Percentiles rank a stretch among this genome's conserved stretches.
These are phyloP conservation scores for Latrodectus hesperus DNA, from an alignment of 2,888 invertebrate genomes.

Conservation along the genomic window DNA sequence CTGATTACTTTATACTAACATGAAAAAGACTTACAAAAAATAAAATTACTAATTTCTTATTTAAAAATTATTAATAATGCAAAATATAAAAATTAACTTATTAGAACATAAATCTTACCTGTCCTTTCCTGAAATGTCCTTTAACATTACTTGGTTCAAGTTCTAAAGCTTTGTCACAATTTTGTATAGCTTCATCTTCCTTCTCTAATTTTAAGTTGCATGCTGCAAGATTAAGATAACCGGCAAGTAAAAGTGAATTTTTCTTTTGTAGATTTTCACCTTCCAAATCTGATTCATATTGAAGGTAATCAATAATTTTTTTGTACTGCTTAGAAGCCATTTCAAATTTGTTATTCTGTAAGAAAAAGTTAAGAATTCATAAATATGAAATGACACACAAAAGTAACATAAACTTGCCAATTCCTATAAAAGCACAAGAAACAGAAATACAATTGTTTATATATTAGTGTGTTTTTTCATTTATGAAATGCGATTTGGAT, in stretches of 20 bases:
- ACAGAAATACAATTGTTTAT: neutral
- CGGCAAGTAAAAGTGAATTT: constrained; percentile 81
- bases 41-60: too few relatives aligned
- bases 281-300: constrained; percentile 77
- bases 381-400: too few relatives aligned
- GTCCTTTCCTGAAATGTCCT: constrained; percentile 90
- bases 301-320: constrained; percentile 82
- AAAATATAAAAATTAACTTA: too few relatives aligned
- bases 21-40: too few relatives aligned
- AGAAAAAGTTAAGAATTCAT: constrained; percentile 1
- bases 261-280: constrained; percentile 75
- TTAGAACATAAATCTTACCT: constrained; percentile 75
- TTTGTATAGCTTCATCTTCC: constrained; percentile 82
- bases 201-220: constrained; percentile 86
- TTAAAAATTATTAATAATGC: too few relatives aligned
- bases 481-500: too few relatives aligned
- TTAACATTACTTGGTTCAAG: constrained; percentile 87
- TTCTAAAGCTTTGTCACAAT: constrained; percentile 86
- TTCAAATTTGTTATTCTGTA: constrained; percentile 80
- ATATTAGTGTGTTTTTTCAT: too few relatives aligned
- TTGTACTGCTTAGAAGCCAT: constrained; percentile 91
- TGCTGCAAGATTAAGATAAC: constrained; percentile 87
- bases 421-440: neutral
- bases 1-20: too few relatives aligned
- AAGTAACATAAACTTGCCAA: neutral